Conservation (phyloP, 1,140 invertebrate species). For the Drosophila watanabei region DNA sequence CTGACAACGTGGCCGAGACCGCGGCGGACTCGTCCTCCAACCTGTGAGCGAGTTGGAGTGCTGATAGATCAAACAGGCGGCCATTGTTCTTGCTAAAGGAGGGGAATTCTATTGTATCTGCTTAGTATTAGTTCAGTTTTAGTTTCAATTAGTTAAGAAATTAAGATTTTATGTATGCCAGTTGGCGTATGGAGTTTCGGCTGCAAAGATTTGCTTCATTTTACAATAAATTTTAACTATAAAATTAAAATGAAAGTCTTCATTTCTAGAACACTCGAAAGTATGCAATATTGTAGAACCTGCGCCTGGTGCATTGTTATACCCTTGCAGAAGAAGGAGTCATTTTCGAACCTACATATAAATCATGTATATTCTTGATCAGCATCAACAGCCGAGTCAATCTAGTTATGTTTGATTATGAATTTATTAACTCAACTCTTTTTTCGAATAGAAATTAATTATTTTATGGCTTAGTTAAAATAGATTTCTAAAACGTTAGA, state of each 20-base stretch:
- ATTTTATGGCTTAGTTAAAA: too few species aligned
- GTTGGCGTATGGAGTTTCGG: constrained; percentile 31
- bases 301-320: too few species aligned
- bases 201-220: constrained; percentile 25
- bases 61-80: neutral
- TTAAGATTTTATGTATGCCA: constrained; percentile 23
- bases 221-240: constrained; percentile 24
- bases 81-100: constrained; percentile 10
- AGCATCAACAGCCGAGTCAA: too few species aligned
- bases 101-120: constrained; percentile 11
- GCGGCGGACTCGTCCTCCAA: constrained; percentile 82
- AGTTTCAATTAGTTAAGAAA: neutral
- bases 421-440: too few species aligned
- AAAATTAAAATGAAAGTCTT: neutral
- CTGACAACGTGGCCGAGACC: constrained; percentile 72
- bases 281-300: too few species aligned
- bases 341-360: too few species aligned
- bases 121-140: constrained; percentile 11
- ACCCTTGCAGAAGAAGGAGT: too few species aligned
- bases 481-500: too few species aligned
- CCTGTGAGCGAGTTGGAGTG: constrained; percentile 34
- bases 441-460: too few species aligned
- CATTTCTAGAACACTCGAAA: too few species aligned
- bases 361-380: too few species aligned
- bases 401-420: too few species aligned